phyloP scores from a whole-genome alignment of 2,113 vertebrate species.

The Rhodinocichla rosea region DNA sequence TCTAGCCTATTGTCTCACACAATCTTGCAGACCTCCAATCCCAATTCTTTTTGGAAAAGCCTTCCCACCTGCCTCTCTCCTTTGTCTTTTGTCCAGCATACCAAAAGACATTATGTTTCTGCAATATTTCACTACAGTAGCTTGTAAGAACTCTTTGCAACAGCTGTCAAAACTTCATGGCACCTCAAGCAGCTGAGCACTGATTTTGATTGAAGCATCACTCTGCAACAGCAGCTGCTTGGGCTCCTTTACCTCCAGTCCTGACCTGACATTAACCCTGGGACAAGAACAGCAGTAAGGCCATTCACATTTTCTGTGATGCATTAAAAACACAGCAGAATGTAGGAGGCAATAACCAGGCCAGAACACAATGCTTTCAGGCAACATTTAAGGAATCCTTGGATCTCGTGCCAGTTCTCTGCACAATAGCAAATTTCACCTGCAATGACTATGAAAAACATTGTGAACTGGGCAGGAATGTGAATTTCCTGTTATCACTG shows the following conservation, averaged over 20 bases:
- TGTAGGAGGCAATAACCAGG: neutral
- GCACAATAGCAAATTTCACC: neutral
- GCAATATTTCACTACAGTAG: neutral
- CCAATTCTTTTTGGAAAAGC: neutral
- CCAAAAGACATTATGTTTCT: neutral
- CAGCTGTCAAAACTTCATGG: slow-evolving; percentile 12
- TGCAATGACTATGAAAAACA: neutral
- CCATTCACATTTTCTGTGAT: neutral
- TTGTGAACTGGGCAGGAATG: neutral
- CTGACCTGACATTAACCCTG: neutral
- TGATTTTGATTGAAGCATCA: neutral
- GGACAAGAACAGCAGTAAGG: neutral
- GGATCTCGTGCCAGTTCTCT: neutral
- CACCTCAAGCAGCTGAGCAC: neutral
- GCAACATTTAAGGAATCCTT: neutral
- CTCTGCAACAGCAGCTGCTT: slow-evolving; percentile 40
- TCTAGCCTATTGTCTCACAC: neutral
- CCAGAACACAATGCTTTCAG: neutral
- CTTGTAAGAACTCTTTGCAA: neutral
- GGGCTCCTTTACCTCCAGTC: neutral
- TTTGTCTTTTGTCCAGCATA: neutral
- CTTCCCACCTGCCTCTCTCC: neutral
- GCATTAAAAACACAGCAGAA: neutral
- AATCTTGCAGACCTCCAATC: neutral
- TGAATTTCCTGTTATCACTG: neutral